These are phyloP conservation scores for Aphaenogaster rudis DNA, from an alignment of 1,140 invertebrate genomes.

Conservation along the genomic window DNA sequence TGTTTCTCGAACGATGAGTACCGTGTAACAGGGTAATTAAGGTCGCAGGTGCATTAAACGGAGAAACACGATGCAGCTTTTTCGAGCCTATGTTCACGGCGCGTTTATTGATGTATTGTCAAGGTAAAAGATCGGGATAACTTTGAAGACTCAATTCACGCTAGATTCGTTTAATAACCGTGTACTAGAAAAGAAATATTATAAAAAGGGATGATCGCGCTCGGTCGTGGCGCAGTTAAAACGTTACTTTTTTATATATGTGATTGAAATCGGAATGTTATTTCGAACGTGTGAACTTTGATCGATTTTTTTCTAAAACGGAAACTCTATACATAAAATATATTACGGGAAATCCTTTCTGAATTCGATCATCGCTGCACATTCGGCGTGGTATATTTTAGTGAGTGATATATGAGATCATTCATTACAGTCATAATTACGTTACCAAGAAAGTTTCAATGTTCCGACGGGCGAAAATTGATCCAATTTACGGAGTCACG, in stretches of 20 bases:
- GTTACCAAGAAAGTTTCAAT: conserved; percentile 22
- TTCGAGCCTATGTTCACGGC: conserved; percentile 59
- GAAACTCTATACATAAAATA: neutral
- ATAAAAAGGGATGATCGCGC: conserved; percentile 28
- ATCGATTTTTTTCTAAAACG: neutral
- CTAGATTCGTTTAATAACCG: conserved; percentile 51
- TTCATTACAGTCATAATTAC: conserved; percentile 25
- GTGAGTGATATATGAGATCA: conserved; percentile 45
- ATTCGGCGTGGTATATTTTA: conserved; percentile 28
- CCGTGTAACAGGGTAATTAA: conserved; percentile 68
- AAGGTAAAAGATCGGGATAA: conserved; percentile 61
- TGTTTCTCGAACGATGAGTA: conserved; percentile 68
- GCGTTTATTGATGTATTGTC: conserved; percentile 62
- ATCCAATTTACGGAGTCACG: conserved; percentile 51
- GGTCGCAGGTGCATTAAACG: conserved; percentile 68
- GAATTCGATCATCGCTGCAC: neutral
- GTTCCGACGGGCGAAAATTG: conserved; percentile 23
- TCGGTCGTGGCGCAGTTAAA: conserved; percentile 6
- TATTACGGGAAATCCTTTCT: neutral
- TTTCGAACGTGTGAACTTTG: neutral
- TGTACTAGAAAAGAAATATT: conserved; percentile 41
- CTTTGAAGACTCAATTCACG: conserved; percentile 61
- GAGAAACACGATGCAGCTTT: conserved; percentile 66
- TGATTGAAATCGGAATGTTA: conserved; percentile 3
- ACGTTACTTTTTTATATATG: neutral